These are phyloP conservation scores for Cochlearius cochlearius DNA, from an alignment of 2,113 vertebrate genomes.

Conservation along the genomic window DNA sequence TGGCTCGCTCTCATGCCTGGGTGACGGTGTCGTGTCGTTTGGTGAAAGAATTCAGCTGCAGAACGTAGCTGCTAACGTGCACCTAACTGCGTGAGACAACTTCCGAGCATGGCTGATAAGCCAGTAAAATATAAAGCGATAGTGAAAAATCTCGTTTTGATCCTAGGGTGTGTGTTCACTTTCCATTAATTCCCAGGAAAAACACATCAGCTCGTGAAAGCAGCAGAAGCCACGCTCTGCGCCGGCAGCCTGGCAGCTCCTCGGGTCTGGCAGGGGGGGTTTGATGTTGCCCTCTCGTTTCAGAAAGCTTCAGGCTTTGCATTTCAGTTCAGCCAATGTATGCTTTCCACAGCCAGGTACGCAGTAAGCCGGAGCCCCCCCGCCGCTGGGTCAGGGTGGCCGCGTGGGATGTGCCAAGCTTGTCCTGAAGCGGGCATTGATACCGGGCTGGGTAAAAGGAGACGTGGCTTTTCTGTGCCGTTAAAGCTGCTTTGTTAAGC, in stretches of 20 bases:
- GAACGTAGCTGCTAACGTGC: neutral
- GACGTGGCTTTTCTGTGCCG: neutral
- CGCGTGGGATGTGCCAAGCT: accelerated
- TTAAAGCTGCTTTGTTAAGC: neutral
- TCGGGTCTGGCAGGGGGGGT: neutral
- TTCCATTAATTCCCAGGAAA: neutral
- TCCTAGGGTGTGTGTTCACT: neutral
- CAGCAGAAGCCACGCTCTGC: neutral
- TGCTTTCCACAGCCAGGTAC: neutral
- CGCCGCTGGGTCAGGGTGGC: accelerated
- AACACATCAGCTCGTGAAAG: accelerated
- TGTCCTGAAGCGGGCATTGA: neutral
- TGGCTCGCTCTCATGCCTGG: neutral
- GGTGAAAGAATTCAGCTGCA: neutral
- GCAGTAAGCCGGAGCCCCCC: neutral
- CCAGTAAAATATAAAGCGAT: neutral
- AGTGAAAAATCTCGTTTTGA: neutral
- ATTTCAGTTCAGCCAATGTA: accelerated
- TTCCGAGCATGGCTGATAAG: neutral
- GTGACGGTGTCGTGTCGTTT: accelerated
- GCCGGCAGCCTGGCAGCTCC: neutral
- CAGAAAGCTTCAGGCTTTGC: neutral
- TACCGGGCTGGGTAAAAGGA: neutral
- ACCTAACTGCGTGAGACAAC: neutral
- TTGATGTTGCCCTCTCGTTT: too few species aligned